Conservation (phyloP, 2,888 invertebrate genomes). For the Cryptops parisi region DNA sequence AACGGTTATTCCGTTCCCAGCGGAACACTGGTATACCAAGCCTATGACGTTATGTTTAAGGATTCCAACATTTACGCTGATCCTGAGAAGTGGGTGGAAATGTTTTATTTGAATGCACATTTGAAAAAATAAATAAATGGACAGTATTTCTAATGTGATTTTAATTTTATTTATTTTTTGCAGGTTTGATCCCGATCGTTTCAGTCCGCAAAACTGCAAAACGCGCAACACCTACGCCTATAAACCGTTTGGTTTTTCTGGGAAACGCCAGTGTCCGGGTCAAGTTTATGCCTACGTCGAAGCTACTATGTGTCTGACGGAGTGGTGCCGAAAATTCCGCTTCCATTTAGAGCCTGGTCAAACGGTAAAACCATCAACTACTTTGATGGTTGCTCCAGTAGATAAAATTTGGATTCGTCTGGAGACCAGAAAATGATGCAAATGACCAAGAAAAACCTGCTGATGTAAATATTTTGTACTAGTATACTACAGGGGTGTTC, state of each 20-base stretch:
- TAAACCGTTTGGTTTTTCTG: constrained; percentile 32
- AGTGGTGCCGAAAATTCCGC: constrained; percentile 6
- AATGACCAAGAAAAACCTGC: too few species aligned
- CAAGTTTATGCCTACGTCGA: constrained; percentile 25
- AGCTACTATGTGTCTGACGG: constrained; percentile 16
- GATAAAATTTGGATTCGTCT: too few species aligned
- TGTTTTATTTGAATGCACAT: too few species aligned
- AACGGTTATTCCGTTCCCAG: constrained; percentile 1
- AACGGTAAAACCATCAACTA: too few species aligned
- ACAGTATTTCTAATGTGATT: too few species aligned
- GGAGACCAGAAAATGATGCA: too few species aligned
- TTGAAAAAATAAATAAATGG: too few species aligned
- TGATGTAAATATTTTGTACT: too few species aligned
- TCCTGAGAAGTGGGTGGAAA: constrained; percentile 8
- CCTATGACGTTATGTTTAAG: neutral
- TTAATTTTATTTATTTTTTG: too few species aligned
- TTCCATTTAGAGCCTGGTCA: constrained; percentile 9
- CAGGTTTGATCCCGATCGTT: constrained; percentile 21
- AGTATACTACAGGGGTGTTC: too few species aligned
- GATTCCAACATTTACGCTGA: neutral
- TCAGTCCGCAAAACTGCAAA: constrained; percentile 18
- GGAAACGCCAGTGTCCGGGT: constrained; percentile 27
- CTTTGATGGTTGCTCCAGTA: too few species aligned
- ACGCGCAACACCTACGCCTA: constrained; percentile 24
- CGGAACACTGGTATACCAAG: constrained; percentile 8